phyloP scores from a whole-genome alignment of 2,113 vertebrate genomes.

The Anser cygnoides region DNA sequence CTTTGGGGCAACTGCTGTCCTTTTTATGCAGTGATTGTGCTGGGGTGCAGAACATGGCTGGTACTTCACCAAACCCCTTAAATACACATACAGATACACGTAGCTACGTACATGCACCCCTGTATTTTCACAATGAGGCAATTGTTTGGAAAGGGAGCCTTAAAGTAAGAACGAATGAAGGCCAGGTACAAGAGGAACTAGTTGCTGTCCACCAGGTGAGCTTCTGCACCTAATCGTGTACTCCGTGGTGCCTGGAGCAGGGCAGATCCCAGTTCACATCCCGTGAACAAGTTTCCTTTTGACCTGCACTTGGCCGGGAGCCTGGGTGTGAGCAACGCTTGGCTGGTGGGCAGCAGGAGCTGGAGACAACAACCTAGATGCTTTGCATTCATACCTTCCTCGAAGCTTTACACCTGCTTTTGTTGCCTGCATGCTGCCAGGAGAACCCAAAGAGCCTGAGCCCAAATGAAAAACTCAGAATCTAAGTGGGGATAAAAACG shows the following conservation, averaged over 20 bases:
- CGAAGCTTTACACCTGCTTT: neutral
- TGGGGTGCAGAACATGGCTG: rapidly evolving
- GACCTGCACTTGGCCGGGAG: neutral
- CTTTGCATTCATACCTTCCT: neutral
- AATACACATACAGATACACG: neutral
- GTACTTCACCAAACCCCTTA: neutral
- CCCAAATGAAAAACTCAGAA: neutral
- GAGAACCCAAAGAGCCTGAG: neutral
- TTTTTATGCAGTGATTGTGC: neutral
- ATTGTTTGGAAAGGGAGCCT: neutral
- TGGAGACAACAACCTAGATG: neutral
- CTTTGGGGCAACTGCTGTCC: neutral
- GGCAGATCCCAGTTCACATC: neutral
- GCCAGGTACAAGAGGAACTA: neutral
- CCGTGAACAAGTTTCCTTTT: neutral
- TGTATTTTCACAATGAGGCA: too few relatives aligned
- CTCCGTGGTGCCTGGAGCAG: neutral
- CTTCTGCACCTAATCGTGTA: neutral
- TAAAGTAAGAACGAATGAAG: neutral
- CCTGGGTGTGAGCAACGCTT: neutral
- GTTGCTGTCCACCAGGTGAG: neutral
- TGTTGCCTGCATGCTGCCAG: neutral
- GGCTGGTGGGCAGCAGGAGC: neutral
- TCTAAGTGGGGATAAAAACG: neutral
- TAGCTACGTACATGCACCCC: too few relatives aligned